Base-by-base conservation (phyloP, 2,113 vertebrate species). In the Siphamia tubifer region DNA sequence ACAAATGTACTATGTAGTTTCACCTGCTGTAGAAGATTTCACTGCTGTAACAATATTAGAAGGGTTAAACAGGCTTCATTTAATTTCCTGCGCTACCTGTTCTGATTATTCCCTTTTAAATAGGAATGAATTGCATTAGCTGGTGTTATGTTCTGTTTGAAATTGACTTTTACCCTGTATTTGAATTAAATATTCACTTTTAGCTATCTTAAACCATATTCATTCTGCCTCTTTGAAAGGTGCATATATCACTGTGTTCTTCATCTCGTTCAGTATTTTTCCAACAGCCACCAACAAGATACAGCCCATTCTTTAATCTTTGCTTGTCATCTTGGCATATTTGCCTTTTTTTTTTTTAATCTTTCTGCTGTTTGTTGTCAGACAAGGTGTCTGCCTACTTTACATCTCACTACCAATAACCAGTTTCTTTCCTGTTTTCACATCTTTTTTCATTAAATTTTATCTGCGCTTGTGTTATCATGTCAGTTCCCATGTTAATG, bases 241-340 rank as follows among this genome's bases (percentile, higher is more conserved):
- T 61, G 36, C 27, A 35, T 1, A 34, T 32, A 35, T 35, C 38
- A 32, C 28, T 54, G 20, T 38, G 34, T 64, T 43, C 8, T 38
- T 11, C 34, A 11, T 31, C 65, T n/a, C 34, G 21, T 34, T 48
- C 19, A 34, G 15, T 38, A 2, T 32, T 40, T 49, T 51, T 24
- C 23, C 1, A 20, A 16, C 1, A 25, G 48, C 20, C 49, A 45
- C 25, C 40, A 11, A 19, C 16, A 24, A 0, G 3, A 40, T 38
- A 17, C 16, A 23, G 54, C 19, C 2, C 20, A 35, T 13, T 31
- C 52, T 79, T 68, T 55, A 62, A 74, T 74, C 44, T 58, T 24
- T n/a, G n/a, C 45, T 60, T 47, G 28, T 68, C 61, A 63, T 45
- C 53, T 51, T 31, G 13, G 39, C 56, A 51, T 51, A 53, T 72